Conservation (phyloP, 2,113 vertebrate species). For the Bos javanicus region DNA sequence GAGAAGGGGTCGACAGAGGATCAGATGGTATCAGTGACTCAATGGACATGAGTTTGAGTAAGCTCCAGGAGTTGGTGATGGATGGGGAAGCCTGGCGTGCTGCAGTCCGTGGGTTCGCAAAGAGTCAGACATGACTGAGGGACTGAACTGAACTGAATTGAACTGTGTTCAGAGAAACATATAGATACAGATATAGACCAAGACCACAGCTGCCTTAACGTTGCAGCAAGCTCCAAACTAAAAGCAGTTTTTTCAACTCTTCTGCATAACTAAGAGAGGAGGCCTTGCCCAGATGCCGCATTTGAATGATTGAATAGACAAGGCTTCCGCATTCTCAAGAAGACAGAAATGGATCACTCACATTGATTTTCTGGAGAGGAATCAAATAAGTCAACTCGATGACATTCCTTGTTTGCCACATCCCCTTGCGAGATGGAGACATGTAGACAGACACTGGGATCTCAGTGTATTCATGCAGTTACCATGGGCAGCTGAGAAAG, state of each 20-base stretch:
- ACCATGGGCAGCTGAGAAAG: neutral
- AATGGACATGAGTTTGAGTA: neutral
- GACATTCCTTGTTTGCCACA: neutral
- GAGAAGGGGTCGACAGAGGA: neutral
- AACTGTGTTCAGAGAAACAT: neutral
- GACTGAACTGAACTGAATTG: neutral
- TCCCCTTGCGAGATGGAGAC: neutral
- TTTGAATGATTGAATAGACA: neutral
- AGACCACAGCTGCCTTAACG: neutral
- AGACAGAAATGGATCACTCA: neutral
- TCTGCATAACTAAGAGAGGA: neutral
- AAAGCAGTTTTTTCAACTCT: neutral
- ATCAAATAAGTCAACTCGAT: neutral
- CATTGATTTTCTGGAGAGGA: neutral
- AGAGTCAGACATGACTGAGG: neutral
- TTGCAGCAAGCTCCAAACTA: neutral
- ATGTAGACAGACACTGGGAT: neutral
- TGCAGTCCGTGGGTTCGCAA: neutral
- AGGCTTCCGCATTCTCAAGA: neutral
- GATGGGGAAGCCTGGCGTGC: neutral
- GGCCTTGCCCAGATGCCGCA: neutral
- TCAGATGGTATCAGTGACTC: neutral
- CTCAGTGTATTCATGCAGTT: neutral
- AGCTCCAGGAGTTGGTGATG: neutral
- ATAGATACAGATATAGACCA: neutral